Conservation (phyloP, 1,140 invertebrate species). For the Cyclargus thomasi region DNA sequence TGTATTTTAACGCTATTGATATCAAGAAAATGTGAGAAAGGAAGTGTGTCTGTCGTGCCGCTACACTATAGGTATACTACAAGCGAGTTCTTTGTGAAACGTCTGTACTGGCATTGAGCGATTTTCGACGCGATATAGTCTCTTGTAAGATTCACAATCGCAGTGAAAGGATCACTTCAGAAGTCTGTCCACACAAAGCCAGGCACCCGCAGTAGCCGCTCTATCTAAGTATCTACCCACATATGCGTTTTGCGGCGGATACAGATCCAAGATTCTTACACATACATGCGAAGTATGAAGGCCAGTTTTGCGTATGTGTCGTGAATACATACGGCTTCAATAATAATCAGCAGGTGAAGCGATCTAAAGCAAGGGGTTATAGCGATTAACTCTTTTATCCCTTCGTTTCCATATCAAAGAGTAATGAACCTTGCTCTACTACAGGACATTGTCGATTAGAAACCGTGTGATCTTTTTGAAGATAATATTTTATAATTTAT, state of each 20-base stretch:
- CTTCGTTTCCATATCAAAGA: conserved; percentile 75
- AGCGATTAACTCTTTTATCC: conserved; percentile 75
- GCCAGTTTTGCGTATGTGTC: conserved; percentile 69
- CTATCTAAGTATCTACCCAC: conserved; percentile 66
- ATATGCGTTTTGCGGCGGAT: conserved; percentile 68
- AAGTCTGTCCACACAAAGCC: conserved; percentile 62
- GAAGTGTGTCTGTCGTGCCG: conserved; percentile 66
- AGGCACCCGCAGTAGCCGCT: conserved; percentile 68
- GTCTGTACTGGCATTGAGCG: conserved; percentile 42
- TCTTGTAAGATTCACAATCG: conserved; percentile 68
- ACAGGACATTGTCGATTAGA: conserved; percentile 67
- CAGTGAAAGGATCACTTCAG: conserved; percentile 60
- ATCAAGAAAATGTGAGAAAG: conserved; percentile 73
- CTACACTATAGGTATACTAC: conserved; percentile 56
- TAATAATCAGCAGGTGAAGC: conserved; percentile 74
- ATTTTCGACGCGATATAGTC: conserved; percentile 53
- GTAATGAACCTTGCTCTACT: conserved; percentile 74
- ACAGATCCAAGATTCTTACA: conserved; percentile 71
- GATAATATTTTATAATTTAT: conserved; percentile 14
- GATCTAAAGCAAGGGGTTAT: conserved; percentile 71
- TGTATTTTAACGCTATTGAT: conserved; percentile 68
- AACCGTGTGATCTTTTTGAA: conserved; percentile 64
- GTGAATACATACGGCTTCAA: conserved; percentile 71
- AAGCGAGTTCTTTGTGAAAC: conserved; percentile 55
- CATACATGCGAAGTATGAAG: conserved; percentile 66